Percentiles rank a stretch among this genome's conserved stretches.
Conservation (phyloP, 2,888 invertebrate species). For the Drosophila trichaetosa region DNA sequence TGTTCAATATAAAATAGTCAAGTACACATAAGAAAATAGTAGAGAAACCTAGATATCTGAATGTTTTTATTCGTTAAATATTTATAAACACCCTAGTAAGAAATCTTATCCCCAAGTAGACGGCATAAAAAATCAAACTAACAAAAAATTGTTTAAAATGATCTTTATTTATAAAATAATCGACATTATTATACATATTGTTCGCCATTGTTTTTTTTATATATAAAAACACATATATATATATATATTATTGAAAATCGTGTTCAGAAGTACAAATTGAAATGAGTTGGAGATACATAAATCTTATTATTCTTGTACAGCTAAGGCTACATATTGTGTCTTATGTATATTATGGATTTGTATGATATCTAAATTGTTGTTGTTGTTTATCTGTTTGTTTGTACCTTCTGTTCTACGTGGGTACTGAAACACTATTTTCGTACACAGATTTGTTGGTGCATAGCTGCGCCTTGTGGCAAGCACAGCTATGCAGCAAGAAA, state of each 20-base stretch:
- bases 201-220: slow-evolving; percentile 17
- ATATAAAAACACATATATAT: background rate
- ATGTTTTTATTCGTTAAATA: background rate
- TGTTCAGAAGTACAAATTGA: slow-evolving; percentile 34
- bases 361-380: slow-evolving; percentile 10
- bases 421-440: slow-evolving; percentile 25
- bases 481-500: slow-evolving; percentile 48
- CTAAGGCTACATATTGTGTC: slow-evolving; percentile 43
- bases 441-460: slow-evolving; percentile 43
- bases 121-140: background rate
- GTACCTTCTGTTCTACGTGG: slow-evolving; percentile 29
- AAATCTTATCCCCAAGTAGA: background rate
- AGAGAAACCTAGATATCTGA: background rate
- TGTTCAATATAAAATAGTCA: background rate
- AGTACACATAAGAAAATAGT: background rate
- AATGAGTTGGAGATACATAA: slow-evolving; percentile 37
- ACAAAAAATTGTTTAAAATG: slow-evolving; percentile 29
- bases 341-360: slow-evolving; percentile 30
- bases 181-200: slow-evolving; percentile 30
- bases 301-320: slow-evolving; percentile 28
- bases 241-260: slow-evolving; percentile 28
- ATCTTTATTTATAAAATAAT: slow-evolving; percentile 55
- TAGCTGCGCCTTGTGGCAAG: slow-evolving; percentile 10
- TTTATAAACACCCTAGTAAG: background rate
- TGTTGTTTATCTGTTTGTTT: background rate